Percentiles rank a stretch among this genome's conserved stretches.
Conservation (phyloP, 2,113 vertebrate genomes). For the Paramormyrops kingsleyae region DNA sequence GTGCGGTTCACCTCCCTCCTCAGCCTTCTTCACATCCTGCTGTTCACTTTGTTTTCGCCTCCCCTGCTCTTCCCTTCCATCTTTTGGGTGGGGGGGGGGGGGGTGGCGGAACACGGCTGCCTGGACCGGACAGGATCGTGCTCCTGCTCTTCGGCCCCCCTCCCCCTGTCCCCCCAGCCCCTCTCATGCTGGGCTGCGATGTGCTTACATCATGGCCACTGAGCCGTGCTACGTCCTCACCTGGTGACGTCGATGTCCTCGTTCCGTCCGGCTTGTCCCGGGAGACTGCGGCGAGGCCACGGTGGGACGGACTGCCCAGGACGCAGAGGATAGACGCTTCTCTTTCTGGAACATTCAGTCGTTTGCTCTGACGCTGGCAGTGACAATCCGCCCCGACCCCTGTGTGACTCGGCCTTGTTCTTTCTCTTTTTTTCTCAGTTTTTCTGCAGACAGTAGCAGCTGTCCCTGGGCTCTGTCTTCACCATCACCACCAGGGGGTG, state of each 20-base stretch:
- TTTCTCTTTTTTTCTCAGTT: background rate
- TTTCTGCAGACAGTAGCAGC: background rate
- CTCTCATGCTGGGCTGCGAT: background rate
- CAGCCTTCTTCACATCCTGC: constrained; percentile 29
- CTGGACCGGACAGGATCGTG: background rate
- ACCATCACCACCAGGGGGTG: background rate
- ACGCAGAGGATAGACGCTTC: background rate
- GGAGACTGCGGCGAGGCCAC: background rate
- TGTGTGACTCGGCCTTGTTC: background rate
- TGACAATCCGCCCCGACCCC: background rate
- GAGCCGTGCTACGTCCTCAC: background rate
- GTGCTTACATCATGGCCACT: background rate
- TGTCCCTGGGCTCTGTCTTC: background rate
- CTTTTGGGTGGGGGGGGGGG: background rate
- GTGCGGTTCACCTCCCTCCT: constrained; percentile 3
- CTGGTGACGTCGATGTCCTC: background rate
- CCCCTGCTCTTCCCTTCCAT: background rate
- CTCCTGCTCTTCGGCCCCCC: background rate
- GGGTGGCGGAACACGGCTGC: background rate
- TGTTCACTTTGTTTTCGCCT: constrained; percentile 5
- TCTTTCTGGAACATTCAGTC: background rate
- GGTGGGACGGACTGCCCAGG: background rate
- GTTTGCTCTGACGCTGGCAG: background rate
- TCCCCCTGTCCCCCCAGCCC: background rate
- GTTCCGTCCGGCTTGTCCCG: background rate